phyloP scores from a whole-genome alignment of 2,888 invertebrate species.

The Drosophila anceps region DNA sequence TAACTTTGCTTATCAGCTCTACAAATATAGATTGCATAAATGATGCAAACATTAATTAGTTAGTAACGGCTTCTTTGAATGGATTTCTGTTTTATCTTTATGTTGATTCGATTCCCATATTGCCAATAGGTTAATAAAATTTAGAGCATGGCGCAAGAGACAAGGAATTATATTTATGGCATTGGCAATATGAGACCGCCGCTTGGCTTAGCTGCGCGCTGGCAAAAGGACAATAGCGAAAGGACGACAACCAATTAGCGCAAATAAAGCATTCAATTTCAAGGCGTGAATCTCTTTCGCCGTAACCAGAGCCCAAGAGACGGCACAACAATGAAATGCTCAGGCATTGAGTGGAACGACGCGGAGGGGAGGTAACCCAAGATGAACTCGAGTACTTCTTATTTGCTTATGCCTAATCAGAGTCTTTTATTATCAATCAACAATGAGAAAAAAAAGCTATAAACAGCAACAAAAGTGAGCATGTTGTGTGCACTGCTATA shows the following conservation, averaged over 20 bases:
- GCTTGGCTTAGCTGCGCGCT: not conserved
- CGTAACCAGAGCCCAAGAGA: slow-evolving; percentile 21
- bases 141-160: not conserved
- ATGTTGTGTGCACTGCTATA: not conserved
- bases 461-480: slow-evolving; percentile 8
- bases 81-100: not conserved
- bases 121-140: not conserved
- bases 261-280: slow-evolving; percentile 45
- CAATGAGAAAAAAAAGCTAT: not conserved
- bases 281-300: slow-evolving; percentile 23
- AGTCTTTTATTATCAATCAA: not conserved
- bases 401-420: slow-evolving; percentile 1
- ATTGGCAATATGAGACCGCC: not conserved
- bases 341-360: not conserved
- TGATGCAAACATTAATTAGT: not conserved
- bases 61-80: not conserved
- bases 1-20: not conserved
- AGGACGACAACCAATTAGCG: slow-evolving; percentile 40
- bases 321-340: slow-evolving; percentile 1
- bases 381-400: slow-evolving; percentile 1
- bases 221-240: slow-evolving; percentile 7
- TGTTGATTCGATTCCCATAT: not conserved
- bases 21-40: too few relatives aligned
- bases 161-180: slow-evolving; percentile 4
- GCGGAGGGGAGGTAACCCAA: not conserved